Conservation (phyloP, 2,113 vertebrate species). For the Phycodurus eques region DNA sequence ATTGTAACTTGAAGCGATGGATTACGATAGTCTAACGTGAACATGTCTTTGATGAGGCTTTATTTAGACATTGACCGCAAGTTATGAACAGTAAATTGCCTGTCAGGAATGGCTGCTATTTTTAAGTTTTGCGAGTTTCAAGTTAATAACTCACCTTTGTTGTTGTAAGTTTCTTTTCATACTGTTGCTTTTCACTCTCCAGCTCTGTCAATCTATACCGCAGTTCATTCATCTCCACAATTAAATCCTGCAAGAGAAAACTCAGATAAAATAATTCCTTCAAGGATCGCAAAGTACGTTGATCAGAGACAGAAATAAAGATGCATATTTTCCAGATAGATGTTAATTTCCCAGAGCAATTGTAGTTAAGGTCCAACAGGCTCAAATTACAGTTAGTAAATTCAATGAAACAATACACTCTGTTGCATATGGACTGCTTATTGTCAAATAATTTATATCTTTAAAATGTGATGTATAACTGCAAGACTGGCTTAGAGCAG, state of each 20-base stretch:
- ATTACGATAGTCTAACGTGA: background rate
- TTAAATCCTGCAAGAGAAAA: constrained; percentile 76
- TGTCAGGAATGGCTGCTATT: background rate
- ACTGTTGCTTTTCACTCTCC: constrained; percentile 88
- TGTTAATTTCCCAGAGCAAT: background rate
- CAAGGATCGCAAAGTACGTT: background rate
- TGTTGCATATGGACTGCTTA: background rate
- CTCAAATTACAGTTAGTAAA: background rate
- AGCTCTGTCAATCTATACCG: constrained; percentile 86
- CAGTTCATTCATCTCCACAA: constrained; percentile 88
- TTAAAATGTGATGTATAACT: too few relatives aligned
- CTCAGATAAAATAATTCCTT: background rate
- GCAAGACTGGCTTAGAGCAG: too few relatives aligned
- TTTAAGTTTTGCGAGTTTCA: background rate
- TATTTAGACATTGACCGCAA: background rate
- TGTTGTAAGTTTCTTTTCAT: constrained; percentile 92
- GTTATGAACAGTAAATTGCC: background rate
- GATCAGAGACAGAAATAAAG: background rate
- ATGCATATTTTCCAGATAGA: background rate
- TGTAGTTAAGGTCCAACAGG: background rate
- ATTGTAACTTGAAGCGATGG: background rate
- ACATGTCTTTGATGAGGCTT: background rate
- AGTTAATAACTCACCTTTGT: constrained; percentile 83
- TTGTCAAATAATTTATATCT: too few relatives aligned
- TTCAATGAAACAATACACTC: background rate